Evolutionary conservation across 2,888 invertebrate genomes (phyloP), one percentile per base, ranked within the genome.

Genomic region (Nomada fabriciana): DNA sequence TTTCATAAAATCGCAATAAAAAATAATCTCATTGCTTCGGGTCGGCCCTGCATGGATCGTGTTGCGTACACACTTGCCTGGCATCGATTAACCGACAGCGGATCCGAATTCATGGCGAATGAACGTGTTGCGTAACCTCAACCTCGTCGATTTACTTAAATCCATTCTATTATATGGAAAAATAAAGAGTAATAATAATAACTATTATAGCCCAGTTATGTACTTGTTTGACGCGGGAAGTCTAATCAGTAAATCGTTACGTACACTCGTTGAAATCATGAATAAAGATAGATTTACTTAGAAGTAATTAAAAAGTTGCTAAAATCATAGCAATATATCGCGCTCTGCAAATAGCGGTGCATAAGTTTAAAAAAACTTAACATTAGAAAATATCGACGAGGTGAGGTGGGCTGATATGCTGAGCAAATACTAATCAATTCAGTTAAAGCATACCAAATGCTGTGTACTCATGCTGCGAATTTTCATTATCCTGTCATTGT

Each of bases 1-100:
- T 59, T 23, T 2, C 43, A 9, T 29, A 36, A 55, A 23, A 43
- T 29, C 18, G 13, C 50, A 25, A 60, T 18, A 57, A 61, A 82
- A 73, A 36, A 76, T 65, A 88, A 89, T 90, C 88, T 89, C 90
- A 89, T 88, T 92, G 91, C 90, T 92, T 91, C 90, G 92, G 92
- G 91, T 93, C 92, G 92, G 93, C 91, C 93, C 92, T 93, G 93
- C 93, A 93, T 93, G 93, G 92, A 93, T 93, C 91, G 89, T 90
- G 89, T 88, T 80, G 72, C 76, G 63, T 78, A 71, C 57, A 75
- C 67, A 72, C 20, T 63, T 72, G 76, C 68, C 78, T 84, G 79
- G 13, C 67, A 74, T 80, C 67, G 77, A 86, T 80, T 67, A 84
- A 82, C 76, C 57, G 63, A 77, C 68, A 81, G 80, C 63, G 61